These are phyloP conservation scores for Aegotheles bennettii DNA, from an alignment of 2,113 vertebrate species.

Conservation along the genomic window DNA sequence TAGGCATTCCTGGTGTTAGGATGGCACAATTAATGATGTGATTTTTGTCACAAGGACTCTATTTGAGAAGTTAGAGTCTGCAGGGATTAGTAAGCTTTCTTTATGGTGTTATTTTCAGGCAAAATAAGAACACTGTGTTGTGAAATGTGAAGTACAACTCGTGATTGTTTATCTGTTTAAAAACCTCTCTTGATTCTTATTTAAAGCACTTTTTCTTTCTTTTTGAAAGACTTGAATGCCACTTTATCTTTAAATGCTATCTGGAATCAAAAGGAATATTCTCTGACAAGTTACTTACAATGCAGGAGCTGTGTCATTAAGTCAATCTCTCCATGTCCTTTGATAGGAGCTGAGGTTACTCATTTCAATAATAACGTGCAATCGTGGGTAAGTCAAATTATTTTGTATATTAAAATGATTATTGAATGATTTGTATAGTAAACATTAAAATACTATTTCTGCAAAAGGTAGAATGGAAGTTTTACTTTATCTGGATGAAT, in stretches of 20 bases:
- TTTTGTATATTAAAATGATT: background rate
- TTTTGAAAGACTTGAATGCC: conserved; percentile 52
- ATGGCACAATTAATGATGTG: background rate
- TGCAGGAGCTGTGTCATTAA: conserved; percentile 69
- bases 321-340: conserved; percentile 30
- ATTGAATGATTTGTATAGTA: background rate
- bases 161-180: background rate
- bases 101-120: background rate
- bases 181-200: background rate
- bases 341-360: conserved; percentile 61
- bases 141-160: background rate
- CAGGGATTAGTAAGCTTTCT: background rate
- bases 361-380: background rate
- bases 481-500: background rate
- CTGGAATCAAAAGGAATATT: conserved; percentile 73
- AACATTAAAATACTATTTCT: background rate
- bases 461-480: background rate
- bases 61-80: background rate
- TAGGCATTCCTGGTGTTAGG: background rate
- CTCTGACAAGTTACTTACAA: conserved; percentile 72
- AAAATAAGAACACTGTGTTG: background rate
- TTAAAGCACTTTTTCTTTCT: conserved; percentile 35
- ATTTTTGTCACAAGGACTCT: background rate
- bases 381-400: conserved; percentile 54
- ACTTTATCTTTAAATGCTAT: conserved; percentile 68